phyloP scores from a whole-genome alignment of 1,140 invertebrate species.

The Zaprionus kolodkinae region DNA sequence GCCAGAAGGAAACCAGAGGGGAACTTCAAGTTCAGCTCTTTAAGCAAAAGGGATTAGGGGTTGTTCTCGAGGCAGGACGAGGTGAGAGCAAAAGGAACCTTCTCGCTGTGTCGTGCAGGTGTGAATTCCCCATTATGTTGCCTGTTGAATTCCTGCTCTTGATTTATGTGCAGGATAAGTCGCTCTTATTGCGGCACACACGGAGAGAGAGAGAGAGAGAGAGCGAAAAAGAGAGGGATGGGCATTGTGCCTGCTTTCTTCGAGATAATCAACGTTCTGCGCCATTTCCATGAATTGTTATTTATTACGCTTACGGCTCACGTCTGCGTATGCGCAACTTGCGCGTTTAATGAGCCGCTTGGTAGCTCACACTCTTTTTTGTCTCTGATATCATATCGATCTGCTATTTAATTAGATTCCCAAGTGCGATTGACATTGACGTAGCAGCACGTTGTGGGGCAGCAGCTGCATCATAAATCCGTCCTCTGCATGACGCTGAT shows the following conservation, averaged over 20 bases:
- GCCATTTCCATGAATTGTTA: conserved; percentile 28
- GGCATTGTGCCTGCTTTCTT: conserved; percentile 2
- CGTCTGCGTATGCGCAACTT: conserved; percentile 35
- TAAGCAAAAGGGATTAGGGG: not conserved
- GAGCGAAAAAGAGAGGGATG: not conserved
- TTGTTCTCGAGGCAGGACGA: not conserved
- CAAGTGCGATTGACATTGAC: conserved; percentile 4
- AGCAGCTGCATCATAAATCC: not conserved
- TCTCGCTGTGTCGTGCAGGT: conserved; percentile 16
- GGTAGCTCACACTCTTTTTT: not conserved
- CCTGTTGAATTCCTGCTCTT: conserved; percentile 20
- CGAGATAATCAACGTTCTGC: conserved; percentile 54
- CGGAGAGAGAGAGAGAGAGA: not conserved
- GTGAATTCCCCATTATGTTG: conserved; percentile 36
- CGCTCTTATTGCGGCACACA: conserved; percentile 5
- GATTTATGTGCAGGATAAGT: conserved; percentile 39
- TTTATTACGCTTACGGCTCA: conserved; percentile 18
- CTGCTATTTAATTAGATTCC: conserved; percentile 10
- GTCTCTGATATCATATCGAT: conserved; percentile 13
- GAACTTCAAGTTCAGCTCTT: not conserved
- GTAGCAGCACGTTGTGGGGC: not conserved
- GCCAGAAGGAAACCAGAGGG: not conserved
- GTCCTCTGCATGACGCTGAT: not conserved
- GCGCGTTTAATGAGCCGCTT: conserved; percentile 23
- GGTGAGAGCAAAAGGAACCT: too few species aligned